A percentile compares a stretch with the other conserved stretches of the same genome.
phyloP scores from a whole-genome alignment of 2,888 invertebrate species.

The Bombylius major region DNA sequence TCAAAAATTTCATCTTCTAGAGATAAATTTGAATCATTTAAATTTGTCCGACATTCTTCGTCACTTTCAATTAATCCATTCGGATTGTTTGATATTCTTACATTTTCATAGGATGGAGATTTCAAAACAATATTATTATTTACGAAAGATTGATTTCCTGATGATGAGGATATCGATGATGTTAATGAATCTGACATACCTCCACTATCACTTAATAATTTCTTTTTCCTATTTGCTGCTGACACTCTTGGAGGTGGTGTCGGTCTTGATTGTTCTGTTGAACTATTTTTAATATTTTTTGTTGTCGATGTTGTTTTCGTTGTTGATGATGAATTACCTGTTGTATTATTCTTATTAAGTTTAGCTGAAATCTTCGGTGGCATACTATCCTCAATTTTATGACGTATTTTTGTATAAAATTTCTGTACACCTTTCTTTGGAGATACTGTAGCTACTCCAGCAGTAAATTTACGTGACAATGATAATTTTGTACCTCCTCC shows the following conservation, averaged over 20 bases:
- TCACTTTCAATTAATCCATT: conserved; percentile 26
- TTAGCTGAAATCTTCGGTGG: conserved; percentile 29
- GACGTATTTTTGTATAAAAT: conserved; percentile 32
- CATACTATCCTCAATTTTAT: conserved; percentile 33
- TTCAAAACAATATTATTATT: neutral
- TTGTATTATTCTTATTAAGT: conserved; percentile 23
- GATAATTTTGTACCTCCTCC: neutral
- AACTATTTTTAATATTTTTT: neutral
- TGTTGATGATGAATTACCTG: neutral
- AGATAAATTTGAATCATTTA: conserved; percentile 29
- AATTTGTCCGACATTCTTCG: conserved; percentile 26
- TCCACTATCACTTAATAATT: neutral
- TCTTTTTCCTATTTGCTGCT: conserved; percentile 5
- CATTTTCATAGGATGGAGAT: conserved; percentile 9
- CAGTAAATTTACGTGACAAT: neutral
- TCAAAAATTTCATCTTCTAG: conserved; percentile 36
- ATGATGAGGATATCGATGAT: neutral
- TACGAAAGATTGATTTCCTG: neutral
- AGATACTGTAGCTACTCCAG: neutral
- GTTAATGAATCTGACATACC: neutral
- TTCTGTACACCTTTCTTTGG: conserved; percentile 24
- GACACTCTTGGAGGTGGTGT: conserved; percentile 11
- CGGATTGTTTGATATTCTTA: conserved; percentile 13
- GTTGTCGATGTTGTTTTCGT: neutral
- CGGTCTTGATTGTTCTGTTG: conserved; percentile 1